A percentile compares a stretch with the other conserved stretches of the same genome.
phyloP scores from a whole-genome alignment of 2,113 vertebrate genomes.

The Megaptera novaeangliae region DNA sequence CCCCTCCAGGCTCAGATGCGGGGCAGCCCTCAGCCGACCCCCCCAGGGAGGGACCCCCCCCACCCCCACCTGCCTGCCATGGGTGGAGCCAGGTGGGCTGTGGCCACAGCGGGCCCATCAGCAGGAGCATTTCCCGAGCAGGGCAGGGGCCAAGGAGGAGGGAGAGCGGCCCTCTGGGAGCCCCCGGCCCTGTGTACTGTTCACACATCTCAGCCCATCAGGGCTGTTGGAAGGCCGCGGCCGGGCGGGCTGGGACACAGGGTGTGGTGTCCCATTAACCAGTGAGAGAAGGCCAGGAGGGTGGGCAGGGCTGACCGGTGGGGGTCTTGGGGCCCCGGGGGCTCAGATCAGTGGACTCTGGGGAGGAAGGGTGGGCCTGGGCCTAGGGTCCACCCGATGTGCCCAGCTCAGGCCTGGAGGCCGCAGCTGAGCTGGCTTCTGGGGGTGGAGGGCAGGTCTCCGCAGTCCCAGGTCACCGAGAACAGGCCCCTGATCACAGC shows the following conservation, averaged over 20 bases:
- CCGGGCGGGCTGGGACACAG: too few relatives aligned
- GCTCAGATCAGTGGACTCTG: background rate
- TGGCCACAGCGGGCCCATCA: background rate
- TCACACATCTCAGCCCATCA: accelerated
- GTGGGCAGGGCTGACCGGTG: background rate
- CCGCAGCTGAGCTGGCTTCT: background rate
- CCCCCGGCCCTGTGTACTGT: accelerated
- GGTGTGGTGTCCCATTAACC: background rate
- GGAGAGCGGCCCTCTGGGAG: background rate
- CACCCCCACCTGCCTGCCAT: background rate
- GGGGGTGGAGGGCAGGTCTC: background rate
- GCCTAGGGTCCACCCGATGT: background rate
- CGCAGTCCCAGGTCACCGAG: background rate
- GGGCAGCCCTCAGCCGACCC: background rate
- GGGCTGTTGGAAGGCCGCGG: background rate
- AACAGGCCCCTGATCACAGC: background rate
- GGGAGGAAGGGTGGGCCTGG: background rate
- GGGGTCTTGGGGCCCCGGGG: too few relatives aligned
- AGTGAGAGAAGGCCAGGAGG: too few relatives aligned
- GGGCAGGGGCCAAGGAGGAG: background rate
- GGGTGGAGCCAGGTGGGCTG: background rate
- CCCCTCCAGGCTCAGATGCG: background rate
- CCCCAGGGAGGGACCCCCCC: background rate
- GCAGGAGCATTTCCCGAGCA: background rate
- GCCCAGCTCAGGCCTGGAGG: background rate